Percentiles rank a stretch among this genome's conserved stretches.
Conservation (phyloP, 1,140 invertebrate species). For the Agrilus planipennis region DNA sequence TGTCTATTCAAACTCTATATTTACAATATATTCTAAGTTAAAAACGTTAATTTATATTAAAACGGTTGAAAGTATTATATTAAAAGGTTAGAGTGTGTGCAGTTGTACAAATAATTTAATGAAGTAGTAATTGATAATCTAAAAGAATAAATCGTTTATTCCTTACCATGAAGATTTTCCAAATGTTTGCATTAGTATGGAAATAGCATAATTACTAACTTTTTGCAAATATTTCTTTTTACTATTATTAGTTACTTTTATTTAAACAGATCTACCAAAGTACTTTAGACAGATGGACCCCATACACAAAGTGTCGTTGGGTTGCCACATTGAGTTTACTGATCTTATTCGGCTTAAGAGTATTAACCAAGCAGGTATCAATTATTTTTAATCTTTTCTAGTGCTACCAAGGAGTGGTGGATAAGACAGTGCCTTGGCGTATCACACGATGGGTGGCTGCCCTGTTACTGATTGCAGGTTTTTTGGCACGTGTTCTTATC, state of each 20-base stretch:
- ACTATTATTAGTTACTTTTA: not conserved
- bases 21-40: too few species aligned
- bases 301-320: slow-evolving; percentile 47
- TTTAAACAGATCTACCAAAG: slow-evolving; percentile 30
- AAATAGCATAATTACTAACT: not conserved
- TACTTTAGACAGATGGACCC: slow-evolving; percentile 50
- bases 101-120: too few species aligned
- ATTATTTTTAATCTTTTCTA: slow-evolving; percentile 29
- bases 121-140: too few species aligned
- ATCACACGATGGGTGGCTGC: slow-evolving; percentile 28
- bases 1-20: too few species aligned
- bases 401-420: slow-evolving; percentile 34
- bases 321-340: slow-evolving; percentile 40
- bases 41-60: too few species aligned
- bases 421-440: slow-evolving; percentile 33
- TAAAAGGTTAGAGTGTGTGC: too few species aligned
- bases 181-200: too few species aligned
- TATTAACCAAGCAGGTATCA: slow-evolving; percentile 49
- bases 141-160: too few species aligned
- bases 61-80: too few species aligned
- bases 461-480: slow-evolving; percentile 22
- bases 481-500: slow-evolving; percentile 28
- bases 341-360: slow-evolving; percentile 44
- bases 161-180: too few species aligned
- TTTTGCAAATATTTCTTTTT: not conserved